Evolutionary conservation across 2,113 vertebrate species (phyloP), one percentile per base, ranked within the genome.

Genomic region (Aramus guarauna): DNA sequence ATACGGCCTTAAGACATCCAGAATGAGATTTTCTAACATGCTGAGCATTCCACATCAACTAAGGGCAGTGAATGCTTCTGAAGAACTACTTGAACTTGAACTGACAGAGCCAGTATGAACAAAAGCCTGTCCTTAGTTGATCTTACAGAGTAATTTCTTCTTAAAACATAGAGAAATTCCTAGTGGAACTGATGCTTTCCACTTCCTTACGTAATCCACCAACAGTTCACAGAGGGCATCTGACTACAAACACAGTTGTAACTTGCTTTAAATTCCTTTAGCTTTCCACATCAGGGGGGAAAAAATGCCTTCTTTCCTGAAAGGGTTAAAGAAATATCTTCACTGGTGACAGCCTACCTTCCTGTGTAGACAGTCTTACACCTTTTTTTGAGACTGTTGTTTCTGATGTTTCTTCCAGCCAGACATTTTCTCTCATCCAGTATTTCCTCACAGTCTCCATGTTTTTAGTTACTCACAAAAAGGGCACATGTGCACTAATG

Each of bases 401-500:
- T 97, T 96, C 79, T 95, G 92, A 83, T 19, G 64, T 77, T 96
- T 95, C 96, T 92, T 96, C 94, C 85, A 95, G 92, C 15, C 90
- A 97, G 80, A 85, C 66, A 92, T 81, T 93, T 86, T 95, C 86
- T 97, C 90, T 93, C 92, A 96, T 96, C 90, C 95, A 94, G 85
- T 86, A 94, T 74, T 85, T 97, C 90, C 96, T 96, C 96, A 94
- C 93, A 96, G 63, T 78, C 62, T 97, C 94, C 95, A 93, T 71
- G 78, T 92, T 97, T 95, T 91, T 93, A 97, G 91, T 92, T 94
- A 97, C 80, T 93, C 91, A 93, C 74, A 96, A 89, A 96, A 95
- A 95, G 76, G 66, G 36, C 71, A 95, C 60, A 92, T 80, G 86
- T 20, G 92, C 85, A 97, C 60, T 96, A 90, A 88, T 60, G 85